phyloP scores from a whole-genome alignment of 2,888 invertebrate genomes.

The Sicus ferrugineus region DNA sequence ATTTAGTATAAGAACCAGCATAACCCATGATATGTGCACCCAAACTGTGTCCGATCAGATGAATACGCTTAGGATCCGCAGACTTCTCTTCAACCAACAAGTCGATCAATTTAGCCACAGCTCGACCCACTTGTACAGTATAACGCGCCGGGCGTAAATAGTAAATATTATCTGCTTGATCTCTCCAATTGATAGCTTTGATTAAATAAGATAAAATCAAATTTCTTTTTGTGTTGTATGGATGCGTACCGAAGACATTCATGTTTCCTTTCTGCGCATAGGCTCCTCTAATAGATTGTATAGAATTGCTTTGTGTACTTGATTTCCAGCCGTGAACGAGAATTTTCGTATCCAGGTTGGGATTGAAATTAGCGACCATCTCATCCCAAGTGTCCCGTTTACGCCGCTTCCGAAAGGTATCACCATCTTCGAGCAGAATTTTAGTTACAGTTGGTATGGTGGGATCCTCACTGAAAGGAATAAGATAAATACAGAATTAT shows the following conservation, averaged over 20 bases:
- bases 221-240: background rate
- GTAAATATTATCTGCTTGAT: conserved; percentile 61
- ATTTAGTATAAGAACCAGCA: conserved; percentile 66
- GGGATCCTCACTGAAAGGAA: conserved; percentile 30
- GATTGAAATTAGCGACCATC: conserved; percentile 59
- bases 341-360: conserved; percentile 60
- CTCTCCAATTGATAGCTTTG: conserved; percentile 60
- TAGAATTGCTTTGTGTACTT: conserved; percentile 59
- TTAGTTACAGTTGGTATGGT: conserved; percentile 45
- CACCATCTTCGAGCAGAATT: conserved; percentile 50
- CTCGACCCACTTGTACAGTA: conserved; percentile 60
- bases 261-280: conserved; percentile 56
- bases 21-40: conserved; percentile 72
- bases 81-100: conserved; percentile 57
- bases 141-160: conserved; percentile 60
- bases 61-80: conserved; percentile 57
- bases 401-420: conserved; percentile 44
- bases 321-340: conserved; percentile 64
- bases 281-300: conserved; percentile 61
- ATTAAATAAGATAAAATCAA: background rate
- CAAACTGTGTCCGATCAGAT: conserved; percentile 67
- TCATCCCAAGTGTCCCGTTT: conserved; percentile 61
- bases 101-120: conserved; percentile 61
- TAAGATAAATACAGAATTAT: no score
- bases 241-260: conserved; percentile 55